Evolutionary conservation across 2,888 invertebrate genomes (phyloP).

Genomic region (Prosopocoilus inquinatus): DNA sequence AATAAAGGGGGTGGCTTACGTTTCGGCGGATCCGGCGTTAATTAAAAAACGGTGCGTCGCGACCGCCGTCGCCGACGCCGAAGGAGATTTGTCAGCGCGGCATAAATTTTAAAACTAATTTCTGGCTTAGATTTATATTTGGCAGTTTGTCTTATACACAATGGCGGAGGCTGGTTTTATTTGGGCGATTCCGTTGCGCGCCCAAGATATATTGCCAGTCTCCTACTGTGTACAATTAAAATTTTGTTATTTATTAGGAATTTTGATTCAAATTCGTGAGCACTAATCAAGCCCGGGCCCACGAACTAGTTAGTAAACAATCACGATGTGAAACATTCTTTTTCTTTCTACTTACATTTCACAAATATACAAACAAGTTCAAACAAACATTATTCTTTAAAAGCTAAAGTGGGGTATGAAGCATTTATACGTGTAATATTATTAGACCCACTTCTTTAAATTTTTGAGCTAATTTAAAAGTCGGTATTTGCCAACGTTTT

Average conservation of each 20-base stretch:
- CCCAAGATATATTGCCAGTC: conserved; percentile 31
- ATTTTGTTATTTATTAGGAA: conserved; percentile 34
- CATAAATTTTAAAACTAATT: conserved; percentile 33
- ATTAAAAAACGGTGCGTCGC: conserved; percentile 7
- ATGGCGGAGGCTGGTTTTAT: conserved; percentile 23
- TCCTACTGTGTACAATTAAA: conserved; percentile 36
- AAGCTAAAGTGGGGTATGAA: too few relatives aligned
- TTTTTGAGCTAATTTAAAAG: too few relatives aligned
- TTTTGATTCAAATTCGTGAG: conserved; percentile 23
- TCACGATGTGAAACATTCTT: too few relatives aligned
- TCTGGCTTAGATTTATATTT: conserved; percentile 32
- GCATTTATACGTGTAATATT: too few relatives aligned
- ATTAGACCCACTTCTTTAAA: too few relatives aligned
- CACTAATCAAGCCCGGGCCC: not conserved
- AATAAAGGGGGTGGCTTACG: conserved; percentile 8
- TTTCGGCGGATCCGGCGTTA: conserved; percentile 11
- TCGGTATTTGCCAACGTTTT: too few relatives aligned
- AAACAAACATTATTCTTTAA: too few relatives aligned
- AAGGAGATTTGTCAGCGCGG: conserved; percentile 30
- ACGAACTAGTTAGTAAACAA: too few relatives aligned
- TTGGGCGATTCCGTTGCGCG: conserved; percentile 19
- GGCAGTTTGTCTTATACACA: conserved; percentile 33
- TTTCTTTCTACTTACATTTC: too few relatives aligned
- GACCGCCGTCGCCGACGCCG: not conserved
- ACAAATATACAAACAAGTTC: too few relatives aligned